Evolutionary conservation across 1,140 invertebrate species (phyloP).

Genomic region (Drosophila kohkoa): DNA sequence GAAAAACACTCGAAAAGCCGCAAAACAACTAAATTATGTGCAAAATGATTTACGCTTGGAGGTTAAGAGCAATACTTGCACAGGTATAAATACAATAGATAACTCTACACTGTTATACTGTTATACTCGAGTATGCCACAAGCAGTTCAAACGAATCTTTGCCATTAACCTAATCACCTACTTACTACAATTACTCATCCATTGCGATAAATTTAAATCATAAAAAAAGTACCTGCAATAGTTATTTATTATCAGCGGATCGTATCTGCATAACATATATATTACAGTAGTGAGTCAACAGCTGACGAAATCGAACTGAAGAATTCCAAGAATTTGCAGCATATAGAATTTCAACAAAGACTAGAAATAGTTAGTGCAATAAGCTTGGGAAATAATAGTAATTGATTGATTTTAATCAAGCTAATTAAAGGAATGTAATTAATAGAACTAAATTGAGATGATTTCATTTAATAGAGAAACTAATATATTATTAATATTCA

Average conservation of each 20-base stretch:
- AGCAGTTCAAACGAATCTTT: not conserved
- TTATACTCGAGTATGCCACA: not conserved
- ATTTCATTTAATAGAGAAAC: too few relatives aligned
- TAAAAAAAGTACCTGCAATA: not conserved
- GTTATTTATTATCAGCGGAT: conserved; percentile 4
- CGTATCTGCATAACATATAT: not conserved
- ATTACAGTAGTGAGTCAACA: conserved; percentile 16
- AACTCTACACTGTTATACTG: too few relatives aligned
- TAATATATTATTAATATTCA: too few relatives aligned
- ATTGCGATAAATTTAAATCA: not conserved
- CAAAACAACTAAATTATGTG: conserved; percentile 48
- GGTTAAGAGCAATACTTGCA: conserved; percentile 31
- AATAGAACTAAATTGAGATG: too few relatives aligned
- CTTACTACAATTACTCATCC: not conserved
- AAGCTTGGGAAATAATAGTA: too few relatives aligned
- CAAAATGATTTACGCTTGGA: conserved; percentile 33
- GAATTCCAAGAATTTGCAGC: not conserved
- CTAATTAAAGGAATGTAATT: too few relatives aligned
- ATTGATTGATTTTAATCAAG: too few relatives aligned
- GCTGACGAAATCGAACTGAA: not conserved
- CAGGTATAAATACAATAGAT: conserved; percentile 18
- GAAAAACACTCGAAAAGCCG: conserved; percentile 37
- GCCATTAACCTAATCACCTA: not conserved
- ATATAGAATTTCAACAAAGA: not conserved
- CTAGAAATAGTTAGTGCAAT: too few relatives aligned